A percentile compares a stretch with the other conserved stretches of the same genome.
These are phyloP conservation scores for Pegea sp. DNA, from an alignment of 23 tunicate species.

Conservation along the genomic window DNA sequence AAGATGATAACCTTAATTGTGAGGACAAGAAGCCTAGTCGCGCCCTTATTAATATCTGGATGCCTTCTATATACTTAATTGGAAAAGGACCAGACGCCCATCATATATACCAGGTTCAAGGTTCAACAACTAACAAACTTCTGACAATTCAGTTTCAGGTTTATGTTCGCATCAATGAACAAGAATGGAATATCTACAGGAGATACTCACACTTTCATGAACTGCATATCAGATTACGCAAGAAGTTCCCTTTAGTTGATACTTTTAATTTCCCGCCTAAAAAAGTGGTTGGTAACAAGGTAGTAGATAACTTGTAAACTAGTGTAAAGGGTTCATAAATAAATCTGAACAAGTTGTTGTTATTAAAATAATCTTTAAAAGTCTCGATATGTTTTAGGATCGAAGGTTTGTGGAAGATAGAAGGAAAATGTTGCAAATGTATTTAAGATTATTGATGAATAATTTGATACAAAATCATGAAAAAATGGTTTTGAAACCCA, in stretches of 20 bases:
- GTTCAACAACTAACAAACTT: not conserved
- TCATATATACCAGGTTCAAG: slow-evolving; percentile 49
- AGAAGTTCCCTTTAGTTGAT: slow-evolving; percentile 34
- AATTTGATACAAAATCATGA: slow-evolving; percentile 50
- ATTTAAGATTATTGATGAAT: slow-evolving; percentile 56
- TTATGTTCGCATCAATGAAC: slow-evolving; percentile 46
- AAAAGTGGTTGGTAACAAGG: slow-evolving; percentile 56
- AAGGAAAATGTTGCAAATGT: slow-evolving; percentile 39
- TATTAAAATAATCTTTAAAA: too few species aligned
- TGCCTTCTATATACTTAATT: slow-evolving; percentile 48
- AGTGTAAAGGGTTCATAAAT: too few species aligned
- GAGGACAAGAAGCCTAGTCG: slow-evolving; percentile 19
- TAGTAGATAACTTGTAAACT: too few species aligned
- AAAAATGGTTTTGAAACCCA: slow-evolving; percentile 28
- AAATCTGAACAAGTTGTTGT: too few species aligned
- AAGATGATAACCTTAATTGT: slow-evolving; percentile 24
- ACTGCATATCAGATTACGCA: slow-evolving; percentile 37
- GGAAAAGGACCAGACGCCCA: slow-evolving; percentile 72
- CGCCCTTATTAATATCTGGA: slow-evolving; percentile 80
- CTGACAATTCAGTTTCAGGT: too few species aligned
- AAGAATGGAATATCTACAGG: slow-evolving; percentile 91
- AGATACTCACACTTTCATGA: slow-evolving; percentile 67
- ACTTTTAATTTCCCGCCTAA: slow-evolving; percentile 70
- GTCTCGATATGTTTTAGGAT: too few species aligned
- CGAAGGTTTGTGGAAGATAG: slow-evolving; percentile 68